Conservation (phyloP, 2,113 vertebrate species). For the Gallinago media region DNA sequence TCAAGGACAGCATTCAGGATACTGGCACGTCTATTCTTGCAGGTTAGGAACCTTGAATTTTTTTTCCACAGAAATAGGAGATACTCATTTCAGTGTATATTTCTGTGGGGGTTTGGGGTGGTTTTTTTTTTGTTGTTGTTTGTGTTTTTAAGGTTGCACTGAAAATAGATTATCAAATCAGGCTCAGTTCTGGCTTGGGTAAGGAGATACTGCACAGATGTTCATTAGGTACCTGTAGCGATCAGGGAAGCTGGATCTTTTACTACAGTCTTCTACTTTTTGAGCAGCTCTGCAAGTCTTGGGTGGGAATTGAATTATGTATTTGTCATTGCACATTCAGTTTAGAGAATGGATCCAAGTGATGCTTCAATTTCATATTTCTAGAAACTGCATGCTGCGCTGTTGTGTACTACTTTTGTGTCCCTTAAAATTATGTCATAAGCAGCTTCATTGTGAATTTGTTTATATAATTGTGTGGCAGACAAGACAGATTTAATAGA, state of each 20-base stretch:
- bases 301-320: background rate
- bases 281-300: background rate
- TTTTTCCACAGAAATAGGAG: background rate
- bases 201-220: background rate
- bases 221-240: background rate
- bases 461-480: background rate
- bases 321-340: rapidly evolving
- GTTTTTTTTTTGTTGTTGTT: background rate
- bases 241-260: background rate
- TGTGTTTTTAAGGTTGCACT: background rate
- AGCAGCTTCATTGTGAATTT: background rate
- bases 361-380: background rate
- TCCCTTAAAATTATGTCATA: background rate
- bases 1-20: background rate
- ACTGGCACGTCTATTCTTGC: background rate
- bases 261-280: background rate
- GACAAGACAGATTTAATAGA: background rate
- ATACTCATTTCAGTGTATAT: background rate
- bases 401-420: background rate
- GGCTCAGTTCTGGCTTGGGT: background rate
- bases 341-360: background rate
- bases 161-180: background rate
- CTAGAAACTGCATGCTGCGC: rapidly evolving
- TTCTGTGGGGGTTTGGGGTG: background rate
- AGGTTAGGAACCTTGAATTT: background rate